These are phyloP conservation scores for Jordanella pulchra DNA, from an alignment of 2,797 vertebrate genomes.

Conservation along the genomic window DNA sequence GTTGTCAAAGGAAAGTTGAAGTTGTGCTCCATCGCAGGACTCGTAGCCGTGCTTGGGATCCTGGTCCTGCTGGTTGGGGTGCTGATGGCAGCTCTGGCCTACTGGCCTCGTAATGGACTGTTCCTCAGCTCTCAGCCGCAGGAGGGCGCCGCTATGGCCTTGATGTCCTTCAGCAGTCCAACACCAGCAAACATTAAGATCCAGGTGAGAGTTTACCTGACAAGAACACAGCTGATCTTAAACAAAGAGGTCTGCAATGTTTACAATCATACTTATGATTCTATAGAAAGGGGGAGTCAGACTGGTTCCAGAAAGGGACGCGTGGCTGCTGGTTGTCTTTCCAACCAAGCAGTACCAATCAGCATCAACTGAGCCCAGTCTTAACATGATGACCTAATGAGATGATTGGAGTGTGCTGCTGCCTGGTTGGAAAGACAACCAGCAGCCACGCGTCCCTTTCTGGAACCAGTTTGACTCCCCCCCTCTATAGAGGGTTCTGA, in stretches of 20 bases:
- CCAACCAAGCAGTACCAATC: too few relatives aligned
- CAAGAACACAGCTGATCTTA: not conserved
- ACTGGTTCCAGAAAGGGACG: too few relatives aligned
- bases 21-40: slow-evolving; percentile 87
- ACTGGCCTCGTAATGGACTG: slow-evolving; percentile 87
- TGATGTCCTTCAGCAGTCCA: slow-evolving; percentile 12
- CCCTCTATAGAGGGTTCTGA: not conserved
- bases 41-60: slow-evolving; percentile 88
- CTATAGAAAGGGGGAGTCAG: too few relatives aligned
- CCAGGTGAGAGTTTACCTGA: slow-evolving; percentile 36
- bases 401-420: too few relatives aligned
- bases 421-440: too few relatives aligned
- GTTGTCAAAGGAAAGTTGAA: slow-evolving; percentile 93
- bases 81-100: slow-evolving; percentile 90
- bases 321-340: too few relatives aligned
- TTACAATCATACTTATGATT: not conserved
- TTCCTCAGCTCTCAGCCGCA: slow-evolving; percentile 46
- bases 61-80: slow-evolving; percentile 89
- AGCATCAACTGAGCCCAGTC: too few relatives aligned
- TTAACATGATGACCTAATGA: too few relatives aligned
- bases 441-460: too few relatives aligned
- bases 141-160: slow-evolving; percentile 34
- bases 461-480: too few relatives aligned
- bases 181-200: not conserved
- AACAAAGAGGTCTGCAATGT: not conserved